A percentile compares a stretch with the other conserved stretches of the same genome.
Conservation (phyloP, 2,797 vertebrate species). For the Periophthalmus magnuspinnatus region DNA sequence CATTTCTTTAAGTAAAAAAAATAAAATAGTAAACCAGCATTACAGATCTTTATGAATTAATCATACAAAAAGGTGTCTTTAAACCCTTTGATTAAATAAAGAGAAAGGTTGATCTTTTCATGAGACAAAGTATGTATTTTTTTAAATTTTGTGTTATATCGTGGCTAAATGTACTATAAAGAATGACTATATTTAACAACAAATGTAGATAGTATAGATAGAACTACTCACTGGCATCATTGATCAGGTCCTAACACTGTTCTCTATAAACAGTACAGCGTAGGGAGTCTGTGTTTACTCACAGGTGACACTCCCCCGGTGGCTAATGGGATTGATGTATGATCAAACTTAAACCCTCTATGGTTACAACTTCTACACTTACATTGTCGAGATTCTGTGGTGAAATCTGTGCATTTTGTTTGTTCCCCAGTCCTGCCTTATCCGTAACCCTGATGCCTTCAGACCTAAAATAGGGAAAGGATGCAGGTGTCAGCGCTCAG, state of each 20-base stretch:
- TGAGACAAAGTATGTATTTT: too few relatives aligned
- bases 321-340: not conserved
- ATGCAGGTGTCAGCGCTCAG: conserved; percentile 84
- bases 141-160: too few relatives aligned
- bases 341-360: not conserved
- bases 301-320: not conserved
- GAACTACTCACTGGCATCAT: not conserved
- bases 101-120: too few relatives aligned
- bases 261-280: not conserved
- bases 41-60: too few relatives aligned
- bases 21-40: too few relatives aligned
- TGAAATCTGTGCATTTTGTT: not conserved
- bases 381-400: not conserved
- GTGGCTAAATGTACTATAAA: too few relatives aligned
- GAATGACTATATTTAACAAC: too few relatives aligned
- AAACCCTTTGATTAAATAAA: too few relatives aligned
- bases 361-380: not conserved
- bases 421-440: conserved; percentile 73
- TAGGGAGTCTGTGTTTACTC: conserved; percentile 4
- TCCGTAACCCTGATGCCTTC: conserved; percentile 83
- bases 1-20: too few relatives aligned
- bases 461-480: conserved; percentile 81
- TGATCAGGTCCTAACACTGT: conserved; percentile 25
- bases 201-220: not conserved
- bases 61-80: too few relatives aligned